Conservation (phyloP, 2,113 vertebrate species). For the Telmatochromis sp. region DNA sequence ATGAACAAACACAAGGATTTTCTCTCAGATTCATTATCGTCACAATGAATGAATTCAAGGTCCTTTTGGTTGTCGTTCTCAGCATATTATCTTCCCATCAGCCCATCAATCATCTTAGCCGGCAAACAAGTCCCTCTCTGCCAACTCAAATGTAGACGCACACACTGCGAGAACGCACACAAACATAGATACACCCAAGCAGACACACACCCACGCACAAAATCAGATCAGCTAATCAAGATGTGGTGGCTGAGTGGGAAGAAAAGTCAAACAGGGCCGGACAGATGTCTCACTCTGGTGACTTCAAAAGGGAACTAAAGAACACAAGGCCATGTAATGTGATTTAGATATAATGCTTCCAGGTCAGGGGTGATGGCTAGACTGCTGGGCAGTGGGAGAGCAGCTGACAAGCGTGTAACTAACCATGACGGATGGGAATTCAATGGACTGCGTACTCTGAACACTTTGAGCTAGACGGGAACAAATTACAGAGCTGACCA, state of each 20-base stretch:
- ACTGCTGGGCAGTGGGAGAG: slow-evolving; percentile 66
- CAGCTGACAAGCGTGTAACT: slow-evolving; percentile 75
- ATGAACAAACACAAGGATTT: slow-evolving; percentile 67
- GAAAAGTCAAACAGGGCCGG: slow-evolving; percentile 62
- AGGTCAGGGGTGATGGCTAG: slow-evolving; percentile 72
- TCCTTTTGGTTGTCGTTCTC: slow-evolving; percentile 47
- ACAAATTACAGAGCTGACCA: slow-evolving; percentile 52
- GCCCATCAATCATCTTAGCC: slow-evolving; percentile 51
- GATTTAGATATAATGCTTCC: slow-evolving; percentile 75
- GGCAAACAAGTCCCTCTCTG: slow-evolving; percentile 39
- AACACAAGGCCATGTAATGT: slow-evolving; percentile 70
- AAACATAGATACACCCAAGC: not conserved
- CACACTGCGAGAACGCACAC: not conserved
- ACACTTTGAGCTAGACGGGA: slow-evolving; percentile 39
- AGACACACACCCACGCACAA: slow-evolving; percentile 4
- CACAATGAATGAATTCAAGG: slow-evolving; percentile 57
- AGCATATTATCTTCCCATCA: slow-evolving; percentile 62
- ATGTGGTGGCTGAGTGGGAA: slow-evolving; percentile 55
- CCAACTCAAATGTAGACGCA: not conserved
- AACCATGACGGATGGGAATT: slow-evolving; percentile 76
- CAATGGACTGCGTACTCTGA: slow-evolving; percentile 68
- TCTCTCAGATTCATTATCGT: slow-evolving; percentile 61
- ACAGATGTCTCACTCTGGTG: slow-evolving; percentile 71
- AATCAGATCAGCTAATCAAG: slow-evolving; percentile 69
- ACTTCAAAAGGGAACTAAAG: slow-evolving; percentile 67